Evolutionary conservation across 2,888 invertebrate species (phyloP).

Genomic region (Drepanosiphum platanoidis): DNA sequence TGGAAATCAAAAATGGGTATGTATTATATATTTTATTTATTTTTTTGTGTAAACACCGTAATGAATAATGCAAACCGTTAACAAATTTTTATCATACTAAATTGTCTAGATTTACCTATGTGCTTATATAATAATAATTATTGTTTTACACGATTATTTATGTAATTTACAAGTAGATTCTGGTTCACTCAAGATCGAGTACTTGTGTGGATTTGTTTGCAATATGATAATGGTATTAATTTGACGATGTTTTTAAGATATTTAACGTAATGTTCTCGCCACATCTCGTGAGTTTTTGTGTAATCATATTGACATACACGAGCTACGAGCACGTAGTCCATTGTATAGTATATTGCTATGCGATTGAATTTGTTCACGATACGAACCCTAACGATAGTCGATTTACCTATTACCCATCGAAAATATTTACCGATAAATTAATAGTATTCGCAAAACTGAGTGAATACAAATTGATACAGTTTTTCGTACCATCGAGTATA

Average conservation of each 20-base stretch:
- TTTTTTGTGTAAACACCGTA: background rate
- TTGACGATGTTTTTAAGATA: background rate
- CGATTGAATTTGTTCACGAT: too few species aligned
- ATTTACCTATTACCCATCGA: too few species aligned
- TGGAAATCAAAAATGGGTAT: slow-evolving; percentile 17
- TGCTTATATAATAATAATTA: background rate
- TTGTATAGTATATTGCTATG: too few species aligned
- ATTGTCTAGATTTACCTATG: background rate
- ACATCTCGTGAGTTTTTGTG: background rate
- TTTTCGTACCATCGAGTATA: too few species aligned
- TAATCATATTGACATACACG: background rate
- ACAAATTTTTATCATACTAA: background rate
- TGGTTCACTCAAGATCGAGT: background rate
- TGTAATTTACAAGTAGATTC: background rate
- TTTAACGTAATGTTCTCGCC: background rate
- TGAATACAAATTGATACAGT: too few species aligned
- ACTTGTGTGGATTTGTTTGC: background rate
- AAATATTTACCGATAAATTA: too few species aligned
- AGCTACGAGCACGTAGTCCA: too few species aligned
- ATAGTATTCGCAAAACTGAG: too few species aligned
- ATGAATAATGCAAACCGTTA: background rate
- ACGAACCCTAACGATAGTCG: too few species aligned
- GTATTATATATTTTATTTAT: background rate
- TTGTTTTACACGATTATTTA: background rate
- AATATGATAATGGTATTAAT: background rate